phyloP scores from a whole-genome alignment of 2,888 invertebrate species.

The Xestia rhomboidea region DNA sequence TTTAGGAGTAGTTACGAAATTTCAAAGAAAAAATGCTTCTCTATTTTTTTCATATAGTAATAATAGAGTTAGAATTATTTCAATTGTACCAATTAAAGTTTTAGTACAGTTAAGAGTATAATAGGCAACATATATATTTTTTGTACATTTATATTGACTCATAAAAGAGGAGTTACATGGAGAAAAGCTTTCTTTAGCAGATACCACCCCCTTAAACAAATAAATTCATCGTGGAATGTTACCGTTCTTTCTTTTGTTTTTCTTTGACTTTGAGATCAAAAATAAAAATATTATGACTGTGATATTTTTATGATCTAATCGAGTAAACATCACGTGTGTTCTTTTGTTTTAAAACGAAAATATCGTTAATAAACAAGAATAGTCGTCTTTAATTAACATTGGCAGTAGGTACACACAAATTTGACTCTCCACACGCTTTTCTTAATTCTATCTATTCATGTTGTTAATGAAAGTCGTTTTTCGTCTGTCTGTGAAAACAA shows the following conservation, averaged over 20 bases:
- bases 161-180: too few species aligned
- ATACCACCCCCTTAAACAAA: too few species aligned
- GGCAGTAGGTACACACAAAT: not conserved
- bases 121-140: too few species aligned
- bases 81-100: too few species aligned
- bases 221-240: not conserved
- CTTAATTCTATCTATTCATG: not conserved
- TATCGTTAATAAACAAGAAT: not conserved
- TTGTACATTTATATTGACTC: too few species aligned
- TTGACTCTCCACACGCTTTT: not conserved
- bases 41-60: too few species aligned
- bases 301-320: not conserved
- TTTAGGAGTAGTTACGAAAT: too few species aligned
- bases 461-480: not conserved
- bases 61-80: too few species aligned
- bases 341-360: not conserved
- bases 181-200: too few species aligned
- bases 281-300: not conserved
- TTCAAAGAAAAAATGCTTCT: too few species aligned
- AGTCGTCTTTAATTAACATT: constrained; percentile 10
- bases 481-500: not conserved
- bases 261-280: not conserved
- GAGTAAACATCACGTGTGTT: not conserved
- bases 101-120: too few species aligned
- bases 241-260: not conserved